Evolutionary conservation across 1,140 invertebrate genomes (phyloP), one percentile per base, ranked within the genome.

Genomic region (Eubasilissa regina): DNA sequence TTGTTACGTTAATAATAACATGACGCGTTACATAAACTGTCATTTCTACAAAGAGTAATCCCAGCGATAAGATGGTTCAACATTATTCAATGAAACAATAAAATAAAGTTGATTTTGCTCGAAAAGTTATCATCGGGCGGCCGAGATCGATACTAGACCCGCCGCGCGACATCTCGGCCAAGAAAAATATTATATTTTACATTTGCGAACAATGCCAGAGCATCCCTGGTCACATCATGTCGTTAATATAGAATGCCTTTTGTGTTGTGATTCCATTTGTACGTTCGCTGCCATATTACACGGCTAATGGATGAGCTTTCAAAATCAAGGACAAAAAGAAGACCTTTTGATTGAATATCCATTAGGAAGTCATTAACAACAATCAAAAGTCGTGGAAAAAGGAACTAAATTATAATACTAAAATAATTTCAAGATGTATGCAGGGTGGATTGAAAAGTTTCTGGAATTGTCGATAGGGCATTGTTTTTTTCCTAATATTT

Each of bases 121-220:
- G 43, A 76, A 80, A 78, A 64, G n/a, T 60, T 44, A 48, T 78
- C 76, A 76, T 73, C 58, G 68, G 75, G 21, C 15, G 75, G 21
- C 15, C 12, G 7, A 78, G 77, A 62, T 81, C 80, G 77, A 81
- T 78, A 81, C 19, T 51, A 76, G 80, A 81, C 75, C 80, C 80
- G 72, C 10, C 21, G 70, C 68, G 80, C 73, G 80, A 81, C 77
- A 81, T 81, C 80, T 81, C 80, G 80, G 80, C 73, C 76, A 74
- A 72, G 56, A 75, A 81, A 72, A 73, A 73, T 53, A 64, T 64
- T 51, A 62, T 53, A 76, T 78, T 77, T 35, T 77, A 17, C 35
- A 78, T 58, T 72, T 47, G 53, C 48, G 62, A 72, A 78, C 77
- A 72, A 72, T 78, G 45, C 44, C 48, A 17, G 77, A 48, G 62